Conservation (phyloP, 2,888 invertebrate species). For the Polydrusus tereticollis region DNA sequence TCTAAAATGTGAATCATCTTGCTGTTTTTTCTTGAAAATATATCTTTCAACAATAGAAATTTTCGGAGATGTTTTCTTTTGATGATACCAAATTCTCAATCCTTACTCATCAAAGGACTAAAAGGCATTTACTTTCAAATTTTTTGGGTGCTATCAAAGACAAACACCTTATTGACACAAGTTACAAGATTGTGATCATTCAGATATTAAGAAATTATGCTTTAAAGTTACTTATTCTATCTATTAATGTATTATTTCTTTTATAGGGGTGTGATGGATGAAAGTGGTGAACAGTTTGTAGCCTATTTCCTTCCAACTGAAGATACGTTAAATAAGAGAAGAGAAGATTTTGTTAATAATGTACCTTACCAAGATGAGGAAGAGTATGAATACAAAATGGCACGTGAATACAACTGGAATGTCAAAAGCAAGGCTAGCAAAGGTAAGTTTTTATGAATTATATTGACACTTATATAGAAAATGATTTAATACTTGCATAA, state of each 20-base stretch:
- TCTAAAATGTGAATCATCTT: too few relatives aligned
- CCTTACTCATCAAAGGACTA: too few relatives aligned
- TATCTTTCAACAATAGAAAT: too few relatives aligned
- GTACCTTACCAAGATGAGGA: constrained; percentile 90
- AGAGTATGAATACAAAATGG: constrained; percentile 97
- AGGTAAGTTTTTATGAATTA: constrained; percentile 68
- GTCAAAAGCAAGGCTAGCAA: constrained; percentile 88
- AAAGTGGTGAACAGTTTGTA: constrained; percentile 98
- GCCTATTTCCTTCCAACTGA: constrained; percentile 98
- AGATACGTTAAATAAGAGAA: constrained; percentile 90
- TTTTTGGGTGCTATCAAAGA: too few relatives aligned
- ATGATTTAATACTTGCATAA: not conserved
- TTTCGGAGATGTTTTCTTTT: too few relatives aligned
- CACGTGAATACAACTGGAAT: constrained; percentile 99
- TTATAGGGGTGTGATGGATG: constrained; percentile 96
- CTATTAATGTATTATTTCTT: constrained; percentile 5
- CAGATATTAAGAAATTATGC: too few relatives aligned
- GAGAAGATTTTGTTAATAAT: constrained; percentile 81
- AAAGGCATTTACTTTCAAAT: too few relatives aligned
- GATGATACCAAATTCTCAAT: too few relatives aligned
- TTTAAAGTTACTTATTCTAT: not conserved
- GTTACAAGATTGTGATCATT: too few relatives aligned
- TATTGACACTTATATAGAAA: not conserved
- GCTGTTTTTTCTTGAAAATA: too few relatives aligned
- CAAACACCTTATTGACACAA: too few relatives aligned